Base-by-base conservation (phyloP, 1,140 invertebrate species). In the Brachionus angularis region DNA sequence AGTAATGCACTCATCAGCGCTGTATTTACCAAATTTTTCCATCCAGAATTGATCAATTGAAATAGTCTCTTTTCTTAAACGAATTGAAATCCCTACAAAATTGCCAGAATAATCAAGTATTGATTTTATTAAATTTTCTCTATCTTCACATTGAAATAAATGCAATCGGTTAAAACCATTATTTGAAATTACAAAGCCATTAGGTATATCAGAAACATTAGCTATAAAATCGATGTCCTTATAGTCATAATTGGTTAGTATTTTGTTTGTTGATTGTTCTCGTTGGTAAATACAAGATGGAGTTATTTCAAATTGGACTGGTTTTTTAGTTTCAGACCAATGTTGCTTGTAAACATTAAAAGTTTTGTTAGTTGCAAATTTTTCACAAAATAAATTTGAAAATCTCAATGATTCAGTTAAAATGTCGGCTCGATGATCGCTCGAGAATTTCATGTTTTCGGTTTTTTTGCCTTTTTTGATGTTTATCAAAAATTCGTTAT, bases 381-480 rank as follows among this genome's bases (percentile, higher is more conserved):
- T 44, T 29, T 62, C 71, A 27, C 25, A 64, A 62, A 46, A 77
- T 76, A 70, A 72, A 29, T 73, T 74, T 50, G 77, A 75, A 72
- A 87, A 85, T 84, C 91, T 91, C 53, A 97, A 85, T 73, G 92
- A 90, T 77, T 95, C 90, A 14, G 92, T 94, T 23, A 98, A 82
- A 73, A 99, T 86, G 74, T 96, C 86, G 70, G 89, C 87, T 77
- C 95, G 87, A 79, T 93, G 89, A 77, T 98, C 95, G 3, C 92
- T 93, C n/a, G 93, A 95, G 80, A 99, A 96, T 77, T 88, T 90
- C 89, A 98, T 97, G 16, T 88, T 88, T 77, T 97, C 94, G 52
- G 87, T 84, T 84, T 96, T 96, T 74, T 80, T 90, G 34, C 80
- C 79, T 76, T 91, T 90, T 79, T 93, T 88, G 83, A 93, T 88